These are phyloP conservation scores for Drosophila rufa DNA, from an alignment of 1,140 invertebrate species.

Conservation along the genomic window DNA sequence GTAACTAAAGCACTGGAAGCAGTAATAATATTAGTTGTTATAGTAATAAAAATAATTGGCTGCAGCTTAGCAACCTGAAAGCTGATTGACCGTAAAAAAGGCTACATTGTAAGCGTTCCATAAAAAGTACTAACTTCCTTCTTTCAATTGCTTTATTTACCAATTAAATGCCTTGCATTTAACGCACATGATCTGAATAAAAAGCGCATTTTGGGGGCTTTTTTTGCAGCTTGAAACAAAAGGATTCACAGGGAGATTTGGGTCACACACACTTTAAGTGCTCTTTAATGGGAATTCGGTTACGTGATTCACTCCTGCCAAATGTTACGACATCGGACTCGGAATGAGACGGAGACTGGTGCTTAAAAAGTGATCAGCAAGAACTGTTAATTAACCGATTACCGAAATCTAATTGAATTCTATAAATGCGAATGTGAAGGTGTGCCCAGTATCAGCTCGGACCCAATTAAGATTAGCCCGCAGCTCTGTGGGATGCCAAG, in stretches of 20 bases:
- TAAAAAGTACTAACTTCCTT: conserved; percentile 45
- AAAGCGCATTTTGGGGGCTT: conserved; percentile 5
- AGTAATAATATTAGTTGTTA: conserved; percentile 7
- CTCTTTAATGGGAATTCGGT: neutral
- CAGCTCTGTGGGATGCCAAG: conserved; percentile 15
- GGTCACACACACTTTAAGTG: conserved; percentile 1
- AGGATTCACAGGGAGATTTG: conserved; percentile 38
- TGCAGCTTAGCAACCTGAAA: conserved; percentile 31
- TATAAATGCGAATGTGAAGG: conserved; percentile 10
- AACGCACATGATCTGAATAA: conserved; percentile 8
- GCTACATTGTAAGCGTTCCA: conserved; percentile 28
- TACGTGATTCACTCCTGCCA: conserved; percentile 22
- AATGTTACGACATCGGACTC: conserved; percentile 10
- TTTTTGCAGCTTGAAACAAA: conserved; percentile 13
- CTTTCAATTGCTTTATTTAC: conserved; percentile 30
- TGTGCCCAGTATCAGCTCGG: conserved; percentile 4
- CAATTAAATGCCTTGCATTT: conserved; percentile 29
- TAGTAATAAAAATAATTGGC: conserved; percentile 45
- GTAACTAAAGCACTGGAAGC: neutral
- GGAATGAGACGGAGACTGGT: neutral
- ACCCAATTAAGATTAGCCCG: conserved; percentile 12
- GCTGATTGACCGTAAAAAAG: conserved; percentile 57
- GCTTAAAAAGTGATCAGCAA: conserved; percentile 14
- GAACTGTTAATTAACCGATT: conserved; percentile 27
- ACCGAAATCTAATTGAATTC: conserved; percentile 26